Evolutionary conservation across 1,140 invertebrate genomes (phyloP), one percentile per base, ranked within the genome.

Genomic region (Cyphomyrmex costatus): DNA sequence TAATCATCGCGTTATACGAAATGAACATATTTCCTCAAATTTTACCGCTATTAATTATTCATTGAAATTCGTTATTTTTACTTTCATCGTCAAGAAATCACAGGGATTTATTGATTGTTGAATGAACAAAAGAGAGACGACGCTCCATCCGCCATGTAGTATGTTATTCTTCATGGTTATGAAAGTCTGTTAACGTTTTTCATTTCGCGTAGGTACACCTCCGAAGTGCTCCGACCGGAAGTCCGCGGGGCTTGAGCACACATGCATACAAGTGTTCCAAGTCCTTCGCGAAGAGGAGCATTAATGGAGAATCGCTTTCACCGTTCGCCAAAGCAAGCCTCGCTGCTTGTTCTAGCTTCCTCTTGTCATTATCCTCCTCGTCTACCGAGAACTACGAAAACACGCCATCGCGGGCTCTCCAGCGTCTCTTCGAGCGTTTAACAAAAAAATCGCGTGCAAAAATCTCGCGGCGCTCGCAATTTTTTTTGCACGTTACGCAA

Each of bases 271-370:
- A 46, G 27, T 30, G 53, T 78, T 78, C 51, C 3, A 86, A 60
- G 87, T 89, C 70, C 42, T 68, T 66, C 49, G 14, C 82, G 46
- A 56, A 53, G 76, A 86, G 53, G 53, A 89, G 61, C 89, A 90
- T 89, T 89, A 90, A 87, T 87, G 89, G 85, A 90, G 88, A 89
- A 87, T 90, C 89, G 89, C 89, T 90, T 90, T 90, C 89, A 90
- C 89, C 85, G 83, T 88, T 89, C 73, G 73, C 33, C 58, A 42
- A 65, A 51, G 78, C 66, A 24, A 51, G 70, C 14, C 51, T 68
- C 42, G 49, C 68, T 58, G 46, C 12, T 73, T 36, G 56, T 51
- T 42, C n/a, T 33, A 36, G 36, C 24, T 36, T 12, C 36, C 56
- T 74, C 51, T 63, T 46, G 21, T 88, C 74, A 46, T 88, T 88